These are phyloP conservation scores for Dysidea cf. avara DNA, from an alignment of 37 sponge, comb jelly and placozoan genomes.

Conservation along the genomic window DNA sequence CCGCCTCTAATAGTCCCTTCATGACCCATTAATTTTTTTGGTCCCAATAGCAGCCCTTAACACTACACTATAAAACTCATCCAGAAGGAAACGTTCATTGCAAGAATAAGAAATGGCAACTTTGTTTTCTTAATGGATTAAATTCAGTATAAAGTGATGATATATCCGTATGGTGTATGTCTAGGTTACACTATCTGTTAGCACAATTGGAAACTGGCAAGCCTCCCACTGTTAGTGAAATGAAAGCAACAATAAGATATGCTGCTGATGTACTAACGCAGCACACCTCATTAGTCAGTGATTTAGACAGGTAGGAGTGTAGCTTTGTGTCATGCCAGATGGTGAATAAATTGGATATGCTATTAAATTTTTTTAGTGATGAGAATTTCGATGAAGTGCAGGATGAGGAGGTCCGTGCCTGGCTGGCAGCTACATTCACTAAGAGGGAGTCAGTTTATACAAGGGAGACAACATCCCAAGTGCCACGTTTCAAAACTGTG, in stretches of 20 bases:
- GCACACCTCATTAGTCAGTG: background rate
- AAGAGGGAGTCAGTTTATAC: slow-evolving; percentile 8
- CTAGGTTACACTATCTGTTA: slow-evolving; percentile 42
- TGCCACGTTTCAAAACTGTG: slow-evolving; percentile 41
- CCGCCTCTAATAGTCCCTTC: too few species aligned
- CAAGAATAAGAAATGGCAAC: too few species aligned
- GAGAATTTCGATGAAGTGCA: slow-evolving; percentile 15
- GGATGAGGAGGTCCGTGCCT: slow-evolving; percentile 55
- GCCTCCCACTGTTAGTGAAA: slow-evolving; percentile 6
- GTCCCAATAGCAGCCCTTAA: too few species aligned
- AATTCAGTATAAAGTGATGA: too few species aligned
- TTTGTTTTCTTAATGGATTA: too few species aligned
- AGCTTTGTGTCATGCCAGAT: background rate
- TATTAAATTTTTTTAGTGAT: background rate
- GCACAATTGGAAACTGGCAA: slow-evolving; percentile 41
- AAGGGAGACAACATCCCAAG: background rate
- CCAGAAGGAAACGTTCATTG: too few species aligned
- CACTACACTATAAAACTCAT: too few species aligned
- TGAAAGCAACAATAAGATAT: slow-evolving; percentile 25
- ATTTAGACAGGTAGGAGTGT: background rate
- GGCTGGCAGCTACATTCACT: slow-evolving; percentile 75
- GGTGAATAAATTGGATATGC: background rate
- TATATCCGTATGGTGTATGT: too few species aligned
- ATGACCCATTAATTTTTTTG: too few species aligned
- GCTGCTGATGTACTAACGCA: slow-evolving; percentile 41